Conservation (phyloP, 2,113 vertebrate genomes). For the Puntigrus tetrazona region DNA sequence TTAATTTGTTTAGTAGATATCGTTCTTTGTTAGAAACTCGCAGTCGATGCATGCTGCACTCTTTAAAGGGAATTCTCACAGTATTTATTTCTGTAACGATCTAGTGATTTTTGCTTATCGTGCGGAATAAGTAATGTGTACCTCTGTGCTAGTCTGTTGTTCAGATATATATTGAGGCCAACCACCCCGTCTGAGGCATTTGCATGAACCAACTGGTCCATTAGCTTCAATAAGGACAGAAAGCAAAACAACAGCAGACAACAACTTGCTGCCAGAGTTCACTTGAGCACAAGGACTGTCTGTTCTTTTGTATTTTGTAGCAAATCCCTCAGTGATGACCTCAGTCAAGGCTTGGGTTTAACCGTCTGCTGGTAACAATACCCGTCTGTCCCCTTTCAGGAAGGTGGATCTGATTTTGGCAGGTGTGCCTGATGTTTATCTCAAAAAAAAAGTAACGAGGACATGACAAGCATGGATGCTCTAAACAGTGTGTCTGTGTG, state of each 20-base stretch:
- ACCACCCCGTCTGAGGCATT: conserved; percentile 38
- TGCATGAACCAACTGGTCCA: conserved; percentile 54
- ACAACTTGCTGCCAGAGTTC: conserved; percentile 18
- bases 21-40: not conserved
- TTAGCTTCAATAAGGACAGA: conserved; percentile 45
- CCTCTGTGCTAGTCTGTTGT: conserved; percentile 25
- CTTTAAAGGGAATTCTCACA: not conserved
- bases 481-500: not conserved
- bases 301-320: conserved; percentile 39
- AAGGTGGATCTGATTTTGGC: conserved; percentile 43
- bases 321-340: conserved; percentile 21
- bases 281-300: conserved; percentile 33
- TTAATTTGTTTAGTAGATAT: conserved; percentile 28
- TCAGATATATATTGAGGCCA: conserved; percentile 38
- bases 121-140: not conserved
- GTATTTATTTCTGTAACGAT: not conserved
- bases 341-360: conserved; percentile 39
- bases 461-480: conserved; percentile 15
- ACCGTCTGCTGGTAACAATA: conserved; percentile 58
- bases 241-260: conserved; percentile 34
- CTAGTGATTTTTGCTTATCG: not conserved
- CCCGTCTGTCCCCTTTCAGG: conserved; percentile 48
- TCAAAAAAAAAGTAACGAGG: conserved; percentile 39
- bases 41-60: not conserved
- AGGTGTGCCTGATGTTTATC: conserved; percentile 56